Base-by-base conservation (phyloP, 2,113 vertebrate genomes). In the Thalassarche chlororhynchos region DNA sequence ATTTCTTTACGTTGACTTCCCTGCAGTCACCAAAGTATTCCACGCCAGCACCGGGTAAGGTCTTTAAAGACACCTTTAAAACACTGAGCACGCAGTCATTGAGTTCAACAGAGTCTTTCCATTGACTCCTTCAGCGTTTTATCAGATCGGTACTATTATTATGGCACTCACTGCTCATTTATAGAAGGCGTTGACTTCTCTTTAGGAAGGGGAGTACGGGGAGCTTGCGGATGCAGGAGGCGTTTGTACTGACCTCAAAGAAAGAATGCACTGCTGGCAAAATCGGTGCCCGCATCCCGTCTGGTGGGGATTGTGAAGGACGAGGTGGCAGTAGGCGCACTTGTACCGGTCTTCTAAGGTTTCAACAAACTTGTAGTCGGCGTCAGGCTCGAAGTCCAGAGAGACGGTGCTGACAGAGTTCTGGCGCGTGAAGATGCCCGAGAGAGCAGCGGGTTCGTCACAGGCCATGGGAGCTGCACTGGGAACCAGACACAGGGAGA, bases 241-340 rank as follows among this genome's bases (percentile, higher is more conserved):
- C 44, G 31, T 4, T 24, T 23, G 83, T 69, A 78, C 98, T 98
- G 97, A 99, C 99, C 98, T 98, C 87, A 99, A 77, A 28, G 96
- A 83, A 31, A 97, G 93, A 34, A 99, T 98, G 90, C 99, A 99
- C 54, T 97, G 97, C 95, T 98, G 98, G 96, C 99, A 99, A 96
- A 99, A 99, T 24, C 99, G 98, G 97, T 99, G 99, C 24, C 99
- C 99, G 4, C 99, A 99, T 81, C 98, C 98, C 0, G 99, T 99
- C 98, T 99, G 99, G 97, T 99, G 98, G 12, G 99, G 99, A 87
- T 99, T 99, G 92, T 85, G 98, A 54, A 99, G 98, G 62, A 99
- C 98, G 0, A 96, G 97, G 75, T 90, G 97, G 77, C 99, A 99
- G 87, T 96, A 96, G 80, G 98, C 96, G 9, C 99, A 99, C 68